These are phyloP conservation scores for Urocyon cinereoargenteus DNA, from an alignment of 2,797 vertebrate species.

Conservation along the genomic window DNA sequence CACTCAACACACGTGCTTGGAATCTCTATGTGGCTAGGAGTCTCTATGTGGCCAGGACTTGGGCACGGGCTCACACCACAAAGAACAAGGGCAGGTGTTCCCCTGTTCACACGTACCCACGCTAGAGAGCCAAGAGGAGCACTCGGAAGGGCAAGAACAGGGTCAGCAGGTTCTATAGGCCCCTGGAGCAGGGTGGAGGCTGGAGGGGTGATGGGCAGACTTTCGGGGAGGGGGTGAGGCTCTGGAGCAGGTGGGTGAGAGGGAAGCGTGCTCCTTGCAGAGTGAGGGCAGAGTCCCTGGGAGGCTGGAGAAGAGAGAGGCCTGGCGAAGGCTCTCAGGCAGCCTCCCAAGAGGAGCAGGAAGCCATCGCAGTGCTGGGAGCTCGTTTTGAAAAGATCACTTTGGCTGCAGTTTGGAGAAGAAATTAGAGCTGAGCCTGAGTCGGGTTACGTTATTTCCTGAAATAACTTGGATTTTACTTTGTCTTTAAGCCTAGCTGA, in stretches of 20 bases:
- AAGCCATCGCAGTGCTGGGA: accelerated
- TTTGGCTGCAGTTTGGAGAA: not conserved
- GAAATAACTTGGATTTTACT: not conserved
- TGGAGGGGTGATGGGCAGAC: not conserved
- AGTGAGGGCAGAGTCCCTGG: not conserved
- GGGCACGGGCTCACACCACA: not conserved
- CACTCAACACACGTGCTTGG: not conserved
- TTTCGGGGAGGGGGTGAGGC: not conserved
- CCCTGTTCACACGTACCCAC: not conserved
- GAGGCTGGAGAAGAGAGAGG: not conserved
- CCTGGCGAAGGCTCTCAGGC: not conserved
- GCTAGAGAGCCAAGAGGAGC: not conserved
- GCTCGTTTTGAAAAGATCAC: not conserved
- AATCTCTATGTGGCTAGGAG: not conserved
- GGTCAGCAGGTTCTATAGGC: not conserved
- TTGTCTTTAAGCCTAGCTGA: not conserved
- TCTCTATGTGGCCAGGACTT: not conserved
- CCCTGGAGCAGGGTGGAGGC: not conserved
- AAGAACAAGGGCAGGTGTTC: not conserved
- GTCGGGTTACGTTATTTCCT: not conserved
- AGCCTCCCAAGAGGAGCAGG: not conserved
- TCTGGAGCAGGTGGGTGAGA: not conserved
- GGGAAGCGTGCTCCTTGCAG: not conserved
- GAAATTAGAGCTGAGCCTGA: not conserved
- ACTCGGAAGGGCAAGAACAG: accelerated